Evolutionary conservation across 2,797 vertebrate species (phyloP).

Genomic region (Malurus leucopterus): DNA sequence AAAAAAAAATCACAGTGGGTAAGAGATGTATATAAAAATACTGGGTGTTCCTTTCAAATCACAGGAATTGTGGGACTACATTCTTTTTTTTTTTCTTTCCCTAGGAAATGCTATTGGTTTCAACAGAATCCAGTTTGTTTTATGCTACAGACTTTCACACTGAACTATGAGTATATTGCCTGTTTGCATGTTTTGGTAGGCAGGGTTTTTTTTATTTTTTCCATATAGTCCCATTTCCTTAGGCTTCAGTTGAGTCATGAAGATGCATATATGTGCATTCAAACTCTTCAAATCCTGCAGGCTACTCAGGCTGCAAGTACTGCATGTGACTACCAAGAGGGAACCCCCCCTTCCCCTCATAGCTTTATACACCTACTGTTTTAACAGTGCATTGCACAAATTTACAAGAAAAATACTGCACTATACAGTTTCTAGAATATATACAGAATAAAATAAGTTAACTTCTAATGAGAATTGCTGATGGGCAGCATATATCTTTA

Average conservation of each 20-base stretch:
- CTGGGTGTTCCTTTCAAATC: constrained; percentile 71
- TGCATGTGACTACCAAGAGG: constrained; percentile 18
- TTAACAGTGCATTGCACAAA: constrained; percentile 96
- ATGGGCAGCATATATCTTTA: constrained; percentile 85
- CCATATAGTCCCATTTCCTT: constrained; percentile 45
- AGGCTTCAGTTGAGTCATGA: constrained; percentile 45
- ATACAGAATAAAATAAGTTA: constrained; percentile 99
- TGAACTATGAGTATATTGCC: constrained; percentile 54
- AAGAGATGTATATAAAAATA: constrained; percentile 88
- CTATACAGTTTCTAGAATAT: constrained; percentile 98
- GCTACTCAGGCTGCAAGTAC: constrained; percentile 39
- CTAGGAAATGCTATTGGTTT: constrained; percentile 68
- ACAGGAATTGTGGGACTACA: constrained; percentile 72
- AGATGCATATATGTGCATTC: constrained; percentile 28
- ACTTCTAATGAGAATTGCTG: constrained; percentile 87
- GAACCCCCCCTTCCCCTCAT: constrained; percentile 72
- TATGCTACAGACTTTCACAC: constrained; percentile 63
- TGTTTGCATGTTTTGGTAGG: constrained; percentile 70
- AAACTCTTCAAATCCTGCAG: constrained; percentile 54
- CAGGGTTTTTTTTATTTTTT: constrained; percentile 25
- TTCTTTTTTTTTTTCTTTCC: constrained; percentile 51
- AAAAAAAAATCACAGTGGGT: constrained; percentile 88
- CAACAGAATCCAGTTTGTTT: constrained; percentile 70
- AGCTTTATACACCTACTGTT: constrained; percentile 84
- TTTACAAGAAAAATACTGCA: constrained; percentile 95